These are phyloP conservation scores for Epizoanthus stellaris DNA, from an alignment of 92 coral and sea anemone species.

Conservation along the genomic window DNA sequence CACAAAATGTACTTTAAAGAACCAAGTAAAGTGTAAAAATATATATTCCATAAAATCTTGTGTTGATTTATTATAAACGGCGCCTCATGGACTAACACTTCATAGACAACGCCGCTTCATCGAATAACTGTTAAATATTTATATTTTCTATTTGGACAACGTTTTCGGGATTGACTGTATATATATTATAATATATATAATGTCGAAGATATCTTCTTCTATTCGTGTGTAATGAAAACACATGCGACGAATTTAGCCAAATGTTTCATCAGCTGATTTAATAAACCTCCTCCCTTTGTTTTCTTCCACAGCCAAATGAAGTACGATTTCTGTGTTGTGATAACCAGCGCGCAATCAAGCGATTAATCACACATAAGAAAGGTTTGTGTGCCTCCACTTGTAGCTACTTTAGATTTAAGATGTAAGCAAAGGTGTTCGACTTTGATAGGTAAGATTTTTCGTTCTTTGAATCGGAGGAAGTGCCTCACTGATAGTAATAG, in stretches of 20 bases:
- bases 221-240: not conserved
- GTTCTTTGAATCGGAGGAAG: not conserved
- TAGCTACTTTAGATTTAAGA: not conserved
- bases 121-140: too few species aligned
- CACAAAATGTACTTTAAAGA: too few species aligned
- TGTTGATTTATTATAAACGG: too few species aligned
- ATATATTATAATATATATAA: not conserved
- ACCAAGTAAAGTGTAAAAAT: too few species aligned
- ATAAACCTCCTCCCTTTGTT: slow-evolving; percentile 7
- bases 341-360: slow-evolving; percentile 4
- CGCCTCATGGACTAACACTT: too few species aligned
- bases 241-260: slow-evolving; percentile 29
- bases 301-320: not conserved
- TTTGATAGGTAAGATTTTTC: not conserved
- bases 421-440: not conserved
- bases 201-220: not conserved
- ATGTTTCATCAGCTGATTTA: slow-evolving; percentile 5
- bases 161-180: too few species aligned
- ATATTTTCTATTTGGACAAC: too few species aligned
- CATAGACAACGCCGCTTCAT: too few species aligned
- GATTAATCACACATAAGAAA: slow-evolving; percentile 14
- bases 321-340: not conserved
- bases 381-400: too few species aligned
- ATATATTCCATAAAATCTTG: too few species aligned
- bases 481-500: not conserved